phyloP scores from a whole-genome alignment of 2,113 vertebrate species.

The Cebus imitator region DNA sequence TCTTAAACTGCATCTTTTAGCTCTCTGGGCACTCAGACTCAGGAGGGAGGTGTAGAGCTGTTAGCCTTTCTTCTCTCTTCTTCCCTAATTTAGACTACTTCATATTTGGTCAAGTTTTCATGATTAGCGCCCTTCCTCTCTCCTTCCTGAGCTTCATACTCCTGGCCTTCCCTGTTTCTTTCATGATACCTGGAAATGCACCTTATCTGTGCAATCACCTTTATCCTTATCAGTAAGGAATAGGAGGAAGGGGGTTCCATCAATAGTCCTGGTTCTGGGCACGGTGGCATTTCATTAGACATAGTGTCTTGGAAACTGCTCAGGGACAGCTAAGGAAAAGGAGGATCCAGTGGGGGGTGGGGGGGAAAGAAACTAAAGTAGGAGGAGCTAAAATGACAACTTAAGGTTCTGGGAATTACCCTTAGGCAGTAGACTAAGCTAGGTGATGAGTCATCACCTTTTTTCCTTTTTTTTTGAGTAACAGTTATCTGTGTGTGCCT shows the following conservation, averaged over 20 bases:
- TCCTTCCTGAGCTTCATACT: constrained; percentile 14
- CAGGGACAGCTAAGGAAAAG: background rate
- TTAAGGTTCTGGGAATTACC: background rate
- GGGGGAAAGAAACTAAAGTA: background rate
- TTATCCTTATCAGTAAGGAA: background rate
- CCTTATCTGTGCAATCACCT: background rate
- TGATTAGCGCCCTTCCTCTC: background rate
- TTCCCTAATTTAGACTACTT: background rate
- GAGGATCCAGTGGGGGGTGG: background rate
- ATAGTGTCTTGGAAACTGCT: background rate
- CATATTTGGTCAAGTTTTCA: constrained; percentile 1
- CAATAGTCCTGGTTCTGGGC: background rate
- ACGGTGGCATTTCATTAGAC: background rate
- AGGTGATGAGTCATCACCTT: background rate
- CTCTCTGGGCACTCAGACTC: background rate
- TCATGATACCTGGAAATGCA: background rate
- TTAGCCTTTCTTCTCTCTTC: background rate
- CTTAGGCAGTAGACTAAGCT: background rate
- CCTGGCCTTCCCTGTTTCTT: background rate
- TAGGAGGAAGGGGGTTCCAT: background rate
- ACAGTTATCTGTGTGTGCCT: background rate
- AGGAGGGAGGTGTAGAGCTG: background rate
- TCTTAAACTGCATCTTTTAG: background rate
- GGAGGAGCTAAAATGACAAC: background rate
- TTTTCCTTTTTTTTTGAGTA: background rate